These are phyloP conservation scores for Oceanites oceanicus DNA, from an alignment of 2,113 vertebrate genomes.

Conservation along the genomic window DNA sequence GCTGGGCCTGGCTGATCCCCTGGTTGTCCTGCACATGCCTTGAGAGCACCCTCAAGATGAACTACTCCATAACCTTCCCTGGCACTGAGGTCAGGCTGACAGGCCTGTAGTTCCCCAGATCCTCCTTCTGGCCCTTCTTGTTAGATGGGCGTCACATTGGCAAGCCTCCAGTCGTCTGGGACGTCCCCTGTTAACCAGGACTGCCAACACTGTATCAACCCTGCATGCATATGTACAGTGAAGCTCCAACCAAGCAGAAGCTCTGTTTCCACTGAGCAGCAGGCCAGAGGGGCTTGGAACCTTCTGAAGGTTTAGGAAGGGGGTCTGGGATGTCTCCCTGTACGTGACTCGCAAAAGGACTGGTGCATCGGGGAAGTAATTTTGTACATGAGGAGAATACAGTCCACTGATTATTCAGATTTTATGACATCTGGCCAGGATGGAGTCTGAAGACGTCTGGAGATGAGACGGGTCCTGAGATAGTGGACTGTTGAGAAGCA, in stretches of 20 bases:
- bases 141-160: no score
- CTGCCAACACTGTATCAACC: neutral
- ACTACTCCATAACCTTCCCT: no score
- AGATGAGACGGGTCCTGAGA: neutral
- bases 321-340: neutral
- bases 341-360: neutral
- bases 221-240: neutral
- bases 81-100: no score
- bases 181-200: no score
- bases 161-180: no score
- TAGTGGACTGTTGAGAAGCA: neutral
- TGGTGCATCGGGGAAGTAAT: fast-evolving
- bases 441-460: neutral
- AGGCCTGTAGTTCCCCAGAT: no score
- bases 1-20: no score
- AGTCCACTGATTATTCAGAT: neutral
- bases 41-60: no score
- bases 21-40: no score
- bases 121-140: no score
- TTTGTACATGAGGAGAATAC: neutral
- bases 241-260: neutral
- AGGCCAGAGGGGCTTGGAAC: neutral
- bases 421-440: neutral
- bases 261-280: neutral
- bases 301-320: neutral